phyloP scores from a whole-genome alignment of 2,113 vertebrate genomes.

The Ahaetulla prasina region DNA sequence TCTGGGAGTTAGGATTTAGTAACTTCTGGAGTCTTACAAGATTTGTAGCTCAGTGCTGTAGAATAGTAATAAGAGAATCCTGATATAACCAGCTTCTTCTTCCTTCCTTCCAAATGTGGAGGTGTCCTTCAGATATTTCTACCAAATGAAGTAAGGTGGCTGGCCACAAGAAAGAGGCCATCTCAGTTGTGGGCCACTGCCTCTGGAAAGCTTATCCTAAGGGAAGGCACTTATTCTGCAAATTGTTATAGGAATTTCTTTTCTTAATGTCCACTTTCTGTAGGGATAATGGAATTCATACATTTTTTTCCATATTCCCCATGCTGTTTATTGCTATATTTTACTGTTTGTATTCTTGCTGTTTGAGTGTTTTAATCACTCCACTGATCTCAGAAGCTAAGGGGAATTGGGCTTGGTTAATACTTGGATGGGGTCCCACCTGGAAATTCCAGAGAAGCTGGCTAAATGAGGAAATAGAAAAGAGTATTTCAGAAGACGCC shows the following conservation, averaged over 20 bases:
- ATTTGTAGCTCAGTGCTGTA: background rate
- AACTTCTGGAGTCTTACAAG: background rate
- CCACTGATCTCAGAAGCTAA: background rate
- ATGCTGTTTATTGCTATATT: background rate
- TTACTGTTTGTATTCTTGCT: background rate
- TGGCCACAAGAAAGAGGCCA: background rate
- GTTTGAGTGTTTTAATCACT: background rate
- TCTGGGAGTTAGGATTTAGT: background rate
- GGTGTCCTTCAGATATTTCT: background rate
- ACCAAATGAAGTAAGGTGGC: background rate
- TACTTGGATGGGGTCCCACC: background rate
- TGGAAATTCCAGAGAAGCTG: background rate
- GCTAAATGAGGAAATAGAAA: background rate
- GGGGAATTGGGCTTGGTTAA: background rate
- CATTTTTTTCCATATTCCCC: background rate
- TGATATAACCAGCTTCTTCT: background rate
- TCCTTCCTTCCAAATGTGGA: background rate
- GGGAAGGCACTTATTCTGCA: background rate
- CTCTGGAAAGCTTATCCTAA: background rate
- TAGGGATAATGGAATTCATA: background rate
- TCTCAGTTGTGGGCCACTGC: background rate
- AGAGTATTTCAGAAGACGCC: background rate
- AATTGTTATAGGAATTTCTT: background rate
- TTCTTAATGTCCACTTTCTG: background rate
- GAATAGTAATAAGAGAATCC: background rate